Base-by-base conservation (phyloP, 2,888 invertebrate species). In the Rhamphomyia laevipes region DNA sequence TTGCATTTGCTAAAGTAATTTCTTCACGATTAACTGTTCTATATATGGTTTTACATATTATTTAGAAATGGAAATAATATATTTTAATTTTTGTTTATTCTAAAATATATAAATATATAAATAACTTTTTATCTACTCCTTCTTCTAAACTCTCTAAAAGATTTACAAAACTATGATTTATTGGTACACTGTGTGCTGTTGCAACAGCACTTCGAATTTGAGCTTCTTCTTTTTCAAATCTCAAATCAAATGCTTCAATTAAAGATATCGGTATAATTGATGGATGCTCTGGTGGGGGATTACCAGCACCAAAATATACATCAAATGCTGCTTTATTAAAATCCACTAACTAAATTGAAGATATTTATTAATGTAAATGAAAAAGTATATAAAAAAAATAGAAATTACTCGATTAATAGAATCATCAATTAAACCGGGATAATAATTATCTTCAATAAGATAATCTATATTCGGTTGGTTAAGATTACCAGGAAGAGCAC, bases 381-480 rank as follows among this genome's bases (percentile, higher is more conserved):
- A n/a, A n/a, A n/a, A n/a, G n/a, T n/a, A n/a, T n/a, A n/a, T n/a
- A n/a, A n/a, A n/a, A n/a, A n/a, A n/a, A n/a, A n/a, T n/a, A n/a
- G n/a, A n/a, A 23, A 51, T 4, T 42, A 47, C 48, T 47, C 42
- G 42, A 47, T 53, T 48, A 3, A 53, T 27, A 9, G 51, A 48
- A 45, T 53, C 53, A 33, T 53, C 53, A 45, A 53, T 42, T 15
- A 50, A 30, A 2, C 51, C 53, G 4, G 53, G 53, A 40, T 41
- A 53, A 42, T 53, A 53, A n/a, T 21, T 31, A 17, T 53, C 53
- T 15, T 51, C 33, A 17, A 53, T 23, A 1, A 53, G 16, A 31
- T 45, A 44, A 16, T 50, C 44, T 2, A 35, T 27, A 27, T 9
- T 16, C 23, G 7, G 41, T 41, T 13, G 23, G 9, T n/a, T n/a